Evolutionary conservation across 2,888 invertebrate genomes (phyloP).

Genomic region (Nycteola revayana): DNA sequence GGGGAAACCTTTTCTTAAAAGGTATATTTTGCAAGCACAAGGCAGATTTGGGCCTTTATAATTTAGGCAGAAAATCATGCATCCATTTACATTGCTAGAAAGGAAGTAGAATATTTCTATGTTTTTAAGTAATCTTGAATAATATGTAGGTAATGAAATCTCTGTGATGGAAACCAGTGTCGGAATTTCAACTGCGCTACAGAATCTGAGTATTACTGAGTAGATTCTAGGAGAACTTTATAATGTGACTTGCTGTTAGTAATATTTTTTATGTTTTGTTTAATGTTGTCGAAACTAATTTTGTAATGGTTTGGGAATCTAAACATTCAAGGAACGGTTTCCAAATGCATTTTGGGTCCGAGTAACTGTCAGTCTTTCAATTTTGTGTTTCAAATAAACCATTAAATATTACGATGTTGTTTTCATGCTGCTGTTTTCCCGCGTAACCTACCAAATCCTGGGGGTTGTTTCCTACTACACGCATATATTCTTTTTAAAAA

Average conservation of each 20-base stretch:
- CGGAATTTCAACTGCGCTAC: conserved; percentile 63
- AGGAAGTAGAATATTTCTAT: conserved; percentile 65
- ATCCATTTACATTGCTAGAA: conserved; percentile 69
- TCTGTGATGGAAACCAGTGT: conserved; percentile 77
- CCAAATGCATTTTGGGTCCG: conserved; percentile 69
- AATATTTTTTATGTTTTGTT: conserved; percentile 75
- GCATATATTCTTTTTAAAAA: no score
- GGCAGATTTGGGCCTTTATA: conserved; percentile 57
- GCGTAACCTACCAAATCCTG: no score
- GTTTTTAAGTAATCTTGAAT: conserved; percentile 67
- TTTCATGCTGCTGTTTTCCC: no score
- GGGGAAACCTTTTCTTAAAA: conserved; percentile 51
- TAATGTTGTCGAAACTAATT: conserved; percentile 78
- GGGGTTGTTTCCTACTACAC: no score
- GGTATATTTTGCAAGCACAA: conserved; percentile 71
- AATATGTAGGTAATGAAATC: conserved; percentile 68
- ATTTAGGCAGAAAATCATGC: conserved; percentile 67
- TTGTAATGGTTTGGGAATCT: conserved; percentile 69
- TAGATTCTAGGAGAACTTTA: conserved; percentile 69
- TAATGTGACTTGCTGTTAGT: conserved; percentile 75
- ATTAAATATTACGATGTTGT: conserved; percentile 53
- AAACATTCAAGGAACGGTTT: conserved; percentile 54
- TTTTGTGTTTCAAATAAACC: conserved; percentile 80
- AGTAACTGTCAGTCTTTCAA: conserved; percentile 76
- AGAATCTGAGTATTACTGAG: conserved; percentile 76